A percentile compares a stretch with the other conserved stretches of the same genome.
Evolutionary conservation across 2,113 vertebrate genomes (phyloP).

Genomic region (Aspidoscelis tigris): DNA sequence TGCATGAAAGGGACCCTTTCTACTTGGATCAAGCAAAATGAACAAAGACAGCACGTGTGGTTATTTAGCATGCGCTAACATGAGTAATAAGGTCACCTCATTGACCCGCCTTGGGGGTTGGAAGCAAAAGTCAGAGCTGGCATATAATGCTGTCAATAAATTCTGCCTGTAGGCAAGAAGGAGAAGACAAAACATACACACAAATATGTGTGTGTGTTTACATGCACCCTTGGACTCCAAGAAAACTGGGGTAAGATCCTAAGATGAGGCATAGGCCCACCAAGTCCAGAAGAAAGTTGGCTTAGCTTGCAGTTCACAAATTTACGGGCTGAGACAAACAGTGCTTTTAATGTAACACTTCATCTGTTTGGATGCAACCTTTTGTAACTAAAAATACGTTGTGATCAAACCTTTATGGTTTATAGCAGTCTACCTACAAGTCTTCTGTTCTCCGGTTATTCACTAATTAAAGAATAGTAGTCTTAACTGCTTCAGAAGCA

Average conservation of each 20-base stretch:
- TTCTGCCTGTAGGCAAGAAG: conserved; percentile 10
- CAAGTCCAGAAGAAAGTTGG: background rate
- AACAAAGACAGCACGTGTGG: background rate
- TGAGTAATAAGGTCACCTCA: conserved; percentile 26
- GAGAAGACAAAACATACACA: background rate
- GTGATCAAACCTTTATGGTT: background rate
- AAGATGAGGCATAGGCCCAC: background rate
- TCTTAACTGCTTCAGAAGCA: background rate
- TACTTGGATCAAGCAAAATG: background rate
- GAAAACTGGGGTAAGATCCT: background rate
- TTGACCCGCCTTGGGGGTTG: conserved; percentile 5
- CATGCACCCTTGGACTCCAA: background rate
- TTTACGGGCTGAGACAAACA: no score
- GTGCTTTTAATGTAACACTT: background rate
- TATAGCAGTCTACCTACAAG: background rate
- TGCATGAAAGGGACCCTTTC: background rate
- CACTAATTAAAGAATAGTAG: background rate
- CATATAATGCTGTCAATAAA: background rate
- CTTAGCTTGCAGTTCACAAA: background rate
- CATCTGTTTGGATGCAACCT: no score
- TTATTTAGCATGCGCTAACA: background rate
- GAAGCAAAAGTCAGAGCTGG: background rate
- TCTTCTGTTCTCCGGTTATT: background rate
- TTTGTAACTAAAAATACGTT: background rate
- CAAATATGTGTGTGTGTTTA: background rate